Base-by-base conservation (phyloP, 2,888 invertebrate species). In the Agrochola circellaris region DNA sequence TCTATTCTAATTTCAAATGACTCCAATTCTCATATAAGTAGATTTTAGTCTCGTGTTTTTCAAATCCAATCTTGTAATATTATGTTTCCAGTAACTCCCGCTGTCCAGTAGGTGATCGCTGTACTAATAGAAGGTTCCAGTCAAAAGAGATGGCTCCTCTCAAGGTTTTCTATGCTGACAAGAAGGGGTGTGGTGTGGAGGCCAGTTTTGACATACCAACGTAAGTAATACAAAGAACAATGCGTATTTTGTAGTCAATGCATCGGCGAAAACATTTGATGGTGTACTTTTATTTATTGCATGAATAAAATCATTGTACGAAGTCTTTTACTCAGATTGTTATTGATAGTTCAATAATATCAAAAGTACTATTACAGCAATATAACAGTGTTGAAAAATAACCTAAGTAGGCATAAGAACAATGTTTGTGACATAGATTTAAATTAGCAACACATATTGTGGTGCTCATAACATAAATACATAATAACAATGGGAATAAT, bases 41-140 rank as follows among this genome's bases (percentile, higher is more conserved):
- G 9, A 20, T 60, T 60, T 30, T 23, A 5, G 42, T 26, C 48
- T 48, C 1, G 48, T 51, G 11, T 4, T 66, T 68, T 11, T 20
- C 9, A 54, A 34, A 23, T 45, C 45, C 13, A 34, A 48, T 60
- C 7, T 45, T 72, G 4, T 72, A 61, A 54, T 77, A 45, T 75
- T 81, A 45, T 84, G 54, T 88, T 97, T 97, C 64, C 96, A 99
- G 99, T 97, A 99, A 99, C 23, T 97, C 98, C 9, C 97, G 99
- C 90, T 99, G 99, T 96, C 98, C 98, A 72, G 98, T 99, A 60
- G 98, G 98, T 9, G 98, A 98, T 73, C 97, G 98, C 78, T 99
- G 99, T 97, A 98, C 99, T 2, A 99, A 99, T 93, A 99, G 98
- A 95, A 97, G 98, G 83, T 99, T 99, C 95, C 99, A 99, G 93